Evolutionary conservation across 2,797 vertebrate genomes (phyloP).

Genomic region (Tenualosa thibaudeaui): DNA sequence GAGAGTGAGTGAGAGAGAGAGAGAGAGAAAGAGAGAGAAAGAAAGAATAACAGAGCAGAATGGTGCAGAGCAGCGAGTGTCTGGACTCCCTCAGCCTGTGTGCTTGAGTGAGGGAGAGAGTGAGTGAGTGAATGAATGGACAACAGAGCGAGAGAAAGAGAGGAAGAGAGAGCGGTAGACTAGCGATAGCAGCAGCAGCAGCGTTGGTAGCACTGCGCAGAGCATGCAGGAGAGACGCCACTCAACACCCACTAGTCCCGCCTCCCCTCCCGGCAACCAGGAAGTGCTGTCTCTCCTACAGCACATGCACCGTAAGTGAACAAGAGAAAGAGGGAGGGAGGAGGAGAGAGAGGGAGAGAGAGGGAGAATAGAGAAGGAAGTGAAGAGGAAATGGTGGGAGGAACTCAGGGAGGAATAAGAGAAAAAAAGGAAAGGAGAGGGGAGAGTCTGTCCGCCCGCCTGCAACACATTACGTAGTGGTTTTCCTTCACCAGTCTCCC

Average conservation of each 20-base stretch:
- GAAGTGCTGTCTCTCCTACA: constrained; percentile 71
- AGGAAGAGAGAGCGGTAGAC: constrained; percentile 62
- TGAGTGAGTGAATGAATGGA: constrained; percentile 41
- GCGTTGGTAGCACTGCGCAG: constrained; percentile 49
- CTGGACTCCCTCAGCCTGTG: not conserved
- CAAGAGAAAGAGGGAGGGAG: constrained; percentile 38
- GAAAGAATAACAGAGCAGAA: constrained; percentile 64
- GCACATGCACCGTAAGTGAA: constrained; percentile 49
- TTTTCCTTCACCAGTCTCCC: not conserved
- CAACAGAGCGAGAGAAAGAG: constrained; percentile 40
- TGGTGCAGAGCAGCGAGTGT: not conserved
- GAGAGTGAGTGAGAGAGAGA: constrained; percentile 57
- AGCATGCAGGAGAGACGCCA: constrained; percentile 45
- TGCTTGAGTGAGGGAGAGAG: constrained; percentile 34
- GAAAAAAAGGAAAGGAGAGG: not conserved
- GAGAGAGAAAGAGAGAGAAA: constrained; percentile 62
- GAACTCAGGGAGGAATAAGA: constrained; percentile 40
- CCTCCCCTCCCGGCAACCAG: constrained; percentile 70
- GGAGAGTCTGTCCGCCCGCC: constrained; percentile 32
- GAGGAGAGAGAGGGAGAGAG: constrained; percentile 26
- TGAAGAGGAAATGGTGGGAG: not conserved
- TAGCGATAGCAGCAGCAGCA: constrained; percentile 64
- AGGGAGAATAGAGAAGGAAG: constrained; percentile 9
- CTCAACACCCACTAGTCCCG: constrained; percentile 54
- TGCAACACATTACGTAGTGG: constrained; percentile 45